phyloP scores from a whole-genome alignment of 2,113 vertebrate species.

The Xenotilapia caudafasciata region DNA sequence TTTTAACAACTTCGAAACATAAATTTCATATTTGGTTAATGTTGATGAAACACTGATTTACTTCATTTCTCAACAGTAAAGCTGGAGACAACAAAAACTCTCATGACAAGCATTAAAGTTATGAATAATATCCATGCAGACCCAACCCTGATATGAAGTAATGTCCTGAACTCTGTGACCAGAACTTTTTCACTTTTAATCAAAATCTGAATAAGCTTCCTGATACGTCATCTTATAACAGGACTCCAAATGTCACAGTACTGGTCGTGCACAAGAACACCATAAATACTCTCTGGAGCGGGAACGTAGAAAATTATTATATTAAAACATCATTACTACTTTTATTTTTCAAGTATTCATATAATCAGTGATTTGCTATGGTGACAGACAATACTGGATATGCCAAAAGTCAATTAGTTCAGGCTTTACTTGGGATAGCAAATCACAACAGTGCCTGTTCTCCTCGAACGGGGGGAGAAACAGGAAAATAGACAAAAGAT shows the following conservation, averaged over 20 bases:
- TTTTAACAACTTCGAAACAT: neutral
- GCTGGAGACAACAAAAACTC: neutral
- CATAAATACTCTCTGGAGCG: neutral
- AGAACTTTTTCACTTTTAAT: neutral
- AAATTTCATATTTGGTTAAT: neutral
- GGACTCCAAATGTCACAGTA: neutral
- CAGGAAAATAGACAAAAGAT: neutral
- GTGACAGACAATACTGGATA: neutral
- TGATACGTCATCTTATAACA: neutral
- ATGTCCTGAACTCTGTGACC: slow-evolving; percentile 5
- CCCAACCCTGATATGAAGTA: slow-evolving; percentile 23
- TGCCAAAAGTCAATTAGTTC: neutral
- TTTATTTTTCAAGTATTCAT: neutral
- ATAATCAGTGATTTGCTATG: neutral
- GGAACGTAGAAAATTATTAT: neutral
- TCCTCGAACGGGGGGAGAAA: neutral
- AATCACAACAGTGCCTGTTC: neutral
- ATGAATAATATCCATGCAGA: neutral
- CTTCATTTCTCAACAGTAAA: neutral
- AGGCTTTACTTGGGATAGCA: neutral
- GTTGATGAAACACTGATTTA: neutral
- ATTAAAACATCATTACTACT: neutral
- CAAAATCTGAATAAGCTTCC: neutral
- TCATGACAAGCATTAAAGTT: neutral
- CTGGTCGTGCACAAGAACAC: neutral